phyloP scores from a whole-genome alignment of 2,888 invertebrate species.

The Sturmia bella region DNA sequence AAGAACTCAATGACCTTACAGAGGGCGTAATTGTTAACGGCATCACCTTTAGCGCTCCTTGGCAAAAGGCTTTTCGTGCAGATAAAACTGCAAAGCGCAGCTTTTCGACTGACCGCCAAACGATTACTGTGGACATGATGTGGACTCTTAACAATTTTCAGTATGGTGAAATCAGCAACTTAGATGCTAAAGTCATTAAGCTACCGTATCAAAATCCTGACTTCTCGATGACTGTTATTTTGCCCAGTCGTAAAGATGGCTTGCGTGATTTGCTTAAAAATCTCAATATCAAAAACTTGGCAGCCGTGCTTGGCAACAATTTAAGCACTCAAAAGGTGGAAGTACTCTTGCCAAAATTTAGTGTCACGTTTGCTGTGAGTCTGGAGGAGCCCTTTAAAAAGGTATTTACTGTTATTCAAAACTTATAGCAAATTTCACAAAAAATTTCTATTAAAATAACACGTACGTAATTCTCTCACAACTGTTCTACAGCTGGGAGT shows the following conservation, averaged over 20 bases:
- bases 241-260: slow-evolving; percentile 88
- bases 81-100: slow-evolving; percentile 76
- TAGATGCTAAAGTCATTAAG: slow-evolving; percentile 85
- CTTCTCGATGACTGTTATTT: slow-evolving; percentile 88
- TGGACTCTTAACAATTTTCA: slow-evolving; percentile 78
- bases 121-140: slow-evolving; percentile 78
- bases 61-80: slow-evolving; percentile 77
- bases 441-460: not conserved
- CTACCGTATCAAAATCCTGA: slow-evolving; percentile 88
- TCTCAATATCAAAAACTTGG: slow-evolving; percentile 84
- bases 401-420: slow-evolving; percentile 81
- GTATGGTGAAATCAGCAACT: slow-evolving; percentile 82
- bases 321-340: slow-evolving; percentile 84
- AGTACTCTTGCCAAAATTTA: slow-evolving; percentile 90
- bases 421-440: not conserved
- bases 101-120: slow-evolving; percentile 75
- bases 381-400: slow-evolving; percentile 85
- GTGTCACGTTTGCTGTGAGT: slow-evolving; percentile 87
- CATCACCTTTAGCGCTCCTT: slow-evolving; percentile 74
- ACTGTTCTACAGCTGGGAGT: slow-evolving; percentile 75
- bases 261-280: slow-evolving; percentile 85
- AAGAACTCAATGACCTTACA: slow-evolving; percentile 78
- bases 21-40: slow-evolving; percentile 79
- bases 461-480: slow-evolving; percentile 38
- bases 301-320: slow-evolving; percentile 82